Evolutionary conservation across 2,888 invertebrate species (phyloP).

Genomic region (Aphidius colemani): DNA sequence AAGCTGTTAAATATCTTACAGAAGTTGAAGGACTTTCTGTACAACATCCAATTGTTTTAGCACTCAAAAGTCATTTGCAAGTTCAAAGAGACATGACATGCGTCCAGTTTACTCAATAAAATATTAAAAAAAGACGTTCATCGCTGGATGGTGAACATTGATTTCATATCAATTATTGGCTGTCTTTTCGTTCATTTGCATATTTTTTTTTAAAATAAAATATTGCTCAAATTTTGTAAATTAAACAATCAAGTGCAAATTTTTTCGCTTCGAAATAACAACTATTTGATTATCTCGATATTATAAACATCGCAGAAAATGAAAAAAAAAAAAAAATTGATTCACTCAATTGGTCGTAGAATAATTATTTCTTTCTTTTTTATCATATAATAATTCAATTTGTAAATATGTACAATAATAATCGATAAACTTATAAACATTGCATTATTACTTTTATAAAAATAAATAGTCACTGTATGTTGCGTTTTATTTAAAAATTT

Average conservation of each 20-base stretch:
- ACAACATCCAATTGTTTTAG: slow-evolving; percentile 53
- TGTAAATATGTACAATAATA: slow-evolving; percentile 54
- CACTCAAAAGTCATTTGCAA: slow-evolving; percentile 52
- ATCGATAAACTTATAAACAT: slow-evolving; percentile 29
- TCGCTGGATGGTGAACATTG: no score
- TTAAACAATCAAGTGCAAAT: no score
- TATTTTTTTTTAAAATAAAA: no score
- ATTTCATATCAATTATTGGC: no score
- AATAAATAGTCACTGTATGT: slow-evolving; percentile 50
- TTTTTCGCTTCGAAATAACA: no score
- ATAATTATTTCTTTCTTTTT: slow-evolving; percentile 2
- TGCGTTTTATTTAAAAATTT: slow-evolving; percentile 43
- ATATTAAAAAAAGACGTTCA: slow-evolving; percentile 6
- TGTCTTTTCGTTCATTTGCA: no score
- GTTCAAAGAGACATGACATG: slow-evolving; percentile 47
- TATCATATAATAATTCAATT: slow-evolving; percentile 10
- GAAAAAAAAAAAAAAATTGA: background rate
- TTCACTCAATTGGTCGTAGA: background rate
- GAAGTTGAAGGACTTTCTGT: slow-evolving; percentile 52
- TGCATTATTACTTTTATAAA: slow-evolving; percentile 53
- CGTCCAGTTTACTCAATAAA: slow-evolving; percentile 42
- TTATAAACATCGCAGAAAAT: no score
- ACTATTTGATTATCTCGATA: no score
- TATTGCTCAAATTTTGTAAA: no score
- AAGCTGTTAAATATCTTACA: slow-evolving; percentile 51